Conservation (phyloP, 2,888 invertebrate genomes). For the Ichneumoninae sp. region DNA sequence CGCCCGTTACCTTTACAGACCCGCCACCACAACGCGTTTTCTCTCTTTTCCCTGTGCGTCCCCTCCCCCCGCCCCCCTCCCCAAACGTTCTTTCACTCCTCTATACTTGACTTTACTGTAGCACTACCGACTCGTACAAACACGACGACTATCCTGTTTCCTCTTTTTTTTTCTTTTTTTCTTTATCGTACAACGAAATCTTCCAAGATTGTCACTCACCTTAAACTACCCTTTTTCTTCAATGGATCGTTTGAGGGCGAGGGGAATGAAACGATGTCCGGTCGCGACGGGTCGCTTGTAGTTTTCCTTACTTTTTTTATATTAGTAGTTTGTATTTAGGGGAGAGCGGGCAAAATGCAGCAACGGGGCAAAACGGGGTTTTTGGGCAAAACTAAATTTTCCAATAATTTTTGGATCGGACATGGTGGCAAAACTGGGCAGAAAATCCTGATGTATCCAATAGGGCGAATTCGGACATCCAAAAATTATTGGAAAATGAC, state of each 20-base stretch:
- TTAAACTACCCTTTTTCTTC: slow-evolving; percentile 23
- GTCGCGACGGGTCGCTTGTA: background rate
- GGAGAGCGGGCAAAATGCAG: too few species aligned
- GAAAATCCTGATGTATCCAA: too few species aligned
- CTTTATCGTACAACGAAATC: slow-evolving; percentile 76
- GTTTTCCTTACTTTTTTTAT: too few species aligned
- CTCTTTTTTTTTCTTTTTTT: slow-evolving; percentile 54
- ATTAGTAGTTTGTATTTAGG: too few species aligned
- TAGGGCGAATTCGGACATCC: too few species aligned
- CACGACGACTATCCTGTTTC: slow-evolving; percentile 41
- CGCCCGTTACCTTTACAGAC: slow-evolving; percentile 70
- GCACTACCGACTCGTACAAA: slow-evolving; percentile 30
- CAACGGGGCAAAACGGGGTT: too few species aligned
- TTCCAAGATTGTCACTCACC: slow-evolving; percentile 66
- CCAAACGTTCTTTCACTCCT: slow-evolving; percentile 19
- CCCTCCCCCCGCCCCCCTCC: slow-evolving; percentile 36
- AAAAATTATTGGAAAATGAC: too few species aligned
- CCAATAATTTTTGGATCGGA: too few species aligned
- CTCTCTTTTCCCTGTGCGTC: slow-evolving; percentile 64
- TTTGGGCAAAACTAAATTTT: too few species aligned
- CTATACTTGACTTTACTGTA: slow-evolving; percentile 59
- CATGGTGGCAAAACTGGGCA: too few species aligned
- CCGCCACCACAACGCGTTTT: slow-evolving; percentile 67
- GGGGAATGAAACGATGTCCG: background rate
- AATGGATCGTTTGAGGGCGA: slow-evolving; percentile 5